Conservation (phyloP, 2,113 vertebrate genomes). For the Coryphaenoides rupestris region DNA sequence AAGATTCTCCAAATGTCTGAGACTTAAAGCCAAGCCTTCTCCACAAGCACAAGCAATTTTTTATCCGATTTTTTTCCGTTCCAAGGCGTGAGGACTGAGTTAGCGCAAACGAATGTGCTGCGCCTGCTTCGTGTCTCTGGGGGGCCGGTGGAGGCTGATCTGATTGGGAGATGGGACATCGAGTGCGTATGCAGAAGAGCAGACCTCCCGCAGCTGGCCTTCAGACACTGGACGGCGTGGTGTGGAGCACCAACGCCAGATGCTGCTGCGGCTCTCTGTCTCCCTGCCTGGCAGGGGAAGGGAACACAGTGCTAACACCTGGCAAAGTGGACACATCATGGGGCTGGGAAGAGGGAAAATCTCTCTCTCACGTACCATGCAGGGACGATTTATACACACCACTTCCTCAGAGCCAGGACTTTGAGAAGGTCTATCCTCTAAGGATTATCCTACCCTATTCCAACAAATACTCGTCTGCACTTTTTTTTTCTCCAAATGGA, state of each 20-base stretch:
- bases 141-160: slow-evolving; percentile 10
- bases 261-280: slow-evolving; percentile 38
- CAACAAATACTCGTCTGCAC: slow-evolving; percentile 55
- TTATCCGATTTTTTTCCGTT: slow-evolving; percentile 16
- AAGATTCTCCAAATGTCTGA: slow-evolving; percentile 65
- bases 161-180: too few species aligned
- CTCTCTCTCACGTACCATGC: slow-evolving; percentile 33
- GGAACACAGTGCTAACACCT: slow-evolving; percentile 43
- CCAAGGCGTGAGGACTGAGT: slow-evolving; percentile 47
- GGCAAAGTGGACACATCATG: slow-evolving; percentile 51
- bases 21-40: slow-evolving; percentile 61
- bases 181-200: slow-evolving; percentile 33
- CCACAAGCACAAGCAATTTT: slow-evolving; percentile 48
- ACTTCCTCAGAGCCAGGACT: slow-evolving; percentile 57
- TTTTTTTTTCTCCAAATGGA: slow-evolving; percentile 58
- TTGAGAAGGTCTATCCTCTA: slow-evolving; percentile 53
- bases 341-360: slow-evolving; percentile 36
- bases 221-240: slow-evolving; percentile 58
- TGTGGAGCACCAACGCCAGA: slow-evolving; percentile 42
- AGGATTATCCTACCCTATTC: slow-evolving; percentile 53
- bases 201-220: slow-evolving; percentile 51
- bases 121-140: slow-evolving; percentile 34
- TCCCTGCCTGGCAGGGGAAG: slow-evolving; percentile 41
- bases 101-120: slow-evolving; percentile 42
- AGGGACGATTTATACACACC: slow-evolving; percentile 48